A percentile compares a stretch with the other conserved stretches of the same genome.
Evolutionary conservation across 2,797 vertebrate genomes (phyloP).

Genomic region (Karalla daura): DNA sequence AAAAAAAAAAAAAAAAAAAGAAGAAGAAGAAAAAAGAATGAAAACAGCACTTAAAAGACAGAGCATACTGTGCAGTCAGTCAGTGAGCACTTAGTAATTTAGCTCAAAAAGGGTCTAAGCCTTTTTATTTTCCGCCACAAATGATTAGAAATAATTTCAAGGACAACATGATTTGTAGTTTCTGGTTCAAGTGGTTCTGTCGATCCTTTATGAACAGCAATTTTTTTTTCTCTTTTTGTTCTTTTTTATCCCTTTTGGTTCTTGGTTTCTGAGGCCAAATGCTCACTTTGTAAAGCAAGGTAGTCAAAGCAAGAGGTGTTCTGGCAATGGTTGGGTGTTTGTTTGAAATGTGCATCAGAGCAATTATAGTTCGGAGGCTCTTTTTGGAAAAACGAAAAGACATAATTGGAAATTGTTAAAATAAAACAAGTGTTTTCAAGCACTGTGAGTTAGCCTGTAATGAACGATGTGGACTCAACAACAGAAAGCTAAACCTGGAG

Average conservation of each 20-base stretch:
- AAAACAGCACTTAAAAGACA: slow-evolving; percentile 46
- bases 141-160: slow-evolving; percentile 47
- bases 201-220: slow-evolving; percentile 24
- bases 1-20: too few relatives aligned
- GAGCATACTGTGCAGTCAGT: slow-evolving; percentile 28
- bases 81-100: slow-evolving; percentile 51
- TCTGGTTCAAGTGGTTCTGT: slow-evolving; percentile 44
- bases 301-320: slow-evolving; percentile 42
- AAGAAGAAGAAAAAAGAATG: too few relatives aligned
- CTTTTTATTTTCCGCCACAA: slow-evolving; percentile 40
- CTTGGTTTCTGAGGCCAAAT: slow-evolving; percentile 23
- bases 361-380: slow-evolving; percentile 22
- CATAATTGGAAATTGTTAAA: slow-evolving; percentile 36
- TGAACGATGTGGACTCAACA: slow-evolving; percentile 23
- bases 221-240: slow-evolving; percentile 2
- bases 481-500: slow-evolving; percentile 4
- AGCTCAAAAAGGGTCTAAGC: slow-evolving; percentile 42
- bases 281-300: slow-evolving; percentile 57
- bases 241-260: slow-evolving; percentile 18
- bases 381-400: slow-evolving; percentile 4
- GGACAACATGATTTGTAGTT: slow-evolving; percentile 30
- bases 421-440: slow-evolving; percentile 12
- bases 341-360: slow-evolving; percentile 44
- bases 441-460: slow-evolving; percentile 22
- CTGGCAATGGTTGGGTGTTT: slow-evolving; percentile 45